Evolutionary conservation across 1,140 invertebrate species (phyloP).

Genomic region (Pseudomyrmex gracilis): DNA sequence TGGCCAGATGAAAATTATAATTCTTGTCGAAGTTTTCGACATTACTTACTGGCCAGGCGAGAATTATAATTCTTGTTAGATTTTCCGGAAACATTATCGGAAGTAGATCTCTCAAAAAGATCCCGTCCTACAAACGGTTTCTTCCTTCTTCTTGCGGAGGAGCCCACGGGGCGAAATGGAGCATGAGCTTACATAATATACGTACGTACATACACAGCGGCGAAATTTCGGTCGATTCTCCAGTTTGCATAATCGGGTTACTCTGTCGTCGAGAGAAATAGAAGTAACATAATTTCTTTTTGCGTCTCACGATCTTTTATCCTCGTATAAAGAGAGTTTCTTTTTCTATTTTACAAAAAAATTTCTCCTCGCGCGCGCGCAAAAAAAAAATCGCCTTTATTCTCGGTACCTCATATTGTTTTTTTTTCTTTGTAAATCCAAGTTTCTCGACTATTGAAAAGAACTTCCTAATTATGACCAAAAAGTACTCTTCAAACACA

Average conservation of each 20-base stretch:
- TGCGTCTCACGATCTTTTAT: too few relatives aligned
- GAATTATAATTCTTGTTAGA: too few relatives aligned
- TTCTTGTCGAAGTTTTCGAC: too few relatives aligned
- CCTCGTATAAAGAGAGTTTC: background rate
- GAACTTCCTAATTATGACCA: conserved; percentile 2
- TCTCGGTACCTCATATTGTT: background rate
- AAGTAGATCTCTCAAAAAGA: conserved; percentile 68
- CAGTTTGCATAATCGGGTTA: conserved; percentile 15
- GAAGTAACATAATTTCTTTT: background rate
- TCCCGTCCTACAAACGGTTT: background rate
- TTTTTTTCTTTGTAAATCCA: too few relatives aligned
- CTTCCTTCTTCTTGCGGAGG: background rate
- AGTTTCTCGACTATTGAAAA: background rate
- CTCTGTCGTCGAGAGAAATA: conserved; percentile 21
- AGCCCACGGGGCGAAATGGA: background rate
- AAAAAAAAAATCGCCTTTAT: too few relatives aligned
- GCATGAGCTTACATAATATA: background rate
- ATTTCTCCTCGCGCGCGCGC: too few relatives aligned
- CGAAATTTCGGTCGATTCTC: background rate
- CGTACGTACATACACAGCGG: background rate
- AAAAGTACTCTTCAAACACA: conserved; percentile 1
- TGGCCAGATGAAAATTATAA: too few relatives aligned
- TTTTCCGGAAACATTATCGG: too few relatives aligned
- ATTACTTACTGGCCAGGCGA: too few relatives aligned
- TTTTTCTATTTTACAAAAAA: background rate